Base-by-base conservation (phyloP, 2,113 vertebrate genomes). In the Grantiella picta region DNA sequence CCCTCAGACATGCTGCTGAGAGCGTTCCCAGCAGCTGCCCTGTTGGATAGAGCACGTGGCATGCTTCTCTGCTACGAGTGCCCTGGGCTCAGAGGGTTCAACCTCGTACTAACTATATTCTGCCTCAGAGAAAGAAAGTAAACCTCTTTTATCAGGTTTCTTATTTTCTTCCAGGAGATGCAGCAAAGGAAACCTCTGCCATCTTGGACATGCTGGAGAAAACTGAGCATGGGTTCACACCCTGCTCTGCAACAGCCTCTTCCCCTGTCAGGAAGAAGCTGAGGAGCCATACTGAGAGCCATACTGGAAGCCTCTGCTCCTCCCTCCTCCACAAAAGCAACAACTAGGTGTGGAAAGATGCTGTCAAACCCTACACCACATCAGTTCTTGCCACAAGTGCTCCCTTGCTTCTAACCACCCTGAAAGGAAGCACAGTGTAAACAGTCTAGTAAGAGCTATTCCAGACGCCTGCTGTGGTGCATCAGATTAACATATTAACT, bases 341-440 rank as follows among this genome's bases (percentile, higher is more conserved):
- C 89, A 82, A 21, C 47, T 86, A 95, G 77, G 89, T 92, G 94
- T 92, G 81, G 93, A 95, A 92, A 90, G 89, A 80, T 8, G 38
- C 87, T 95, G 84, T 87, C 87, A 95, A 93, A 59, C 71, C 47
- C 91, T 85, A 35, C 19, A 87, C 54, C 82, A 91, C 84, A 91
- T 94, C 79, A 80, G 52, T 70, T 82, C 79, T 82, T 90, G 60
- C 89, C 82, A 91, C 86, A 92, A 93, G 83, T 44, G 20, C 40
- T 94, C 80, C 77, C 57, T 92, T 1, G 29, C 79, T 81, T 96
- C 79, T 57, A 85, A 82, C 66, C 79, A 86, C 36, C 63, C 75
- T 73, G 56, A 73, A 77, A 95, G 59, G 79, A 86, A 86, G 79
- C 47, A 28, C 38, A 88, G 56, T 31, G n/a, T 83, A 85, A 96